phyloP scores from a whole-genome alignment of 2,113 vertebrate species.

The Neodon shergylaensis region DNA sequence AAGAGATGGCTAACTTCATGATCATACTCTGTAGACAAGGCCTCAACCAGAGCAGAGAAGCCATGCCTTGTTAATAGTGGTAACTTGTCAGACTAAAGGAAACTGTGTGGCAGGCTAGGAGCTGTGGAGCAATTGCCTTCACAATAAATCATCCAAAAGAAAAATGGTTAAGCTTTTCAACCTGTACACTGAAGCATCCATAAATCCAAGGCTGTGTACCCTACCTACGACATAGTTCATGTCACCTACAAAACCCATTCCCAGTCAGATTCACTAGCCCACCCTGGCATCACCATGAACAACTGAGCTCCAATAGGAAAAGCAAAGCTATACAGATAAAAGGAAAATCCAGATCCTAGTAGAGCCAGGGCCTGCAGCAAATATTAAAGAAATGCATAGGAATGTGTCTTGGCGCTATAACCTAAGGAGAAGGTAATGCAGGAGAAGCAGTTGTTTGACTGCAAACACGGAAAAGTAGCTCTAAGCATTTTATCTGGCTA shows the following conservation, averaged over 20 bases:
- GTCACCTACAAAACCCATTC: constrained; percentile 34
- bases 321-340: neutral
- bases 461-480: neutral
- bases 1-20: neutral
- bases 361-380: neutral
- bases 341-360: neutral
- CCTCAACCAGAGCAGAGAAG: neutral
- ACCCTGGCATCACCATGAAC: neutral
- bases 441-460: neutral
- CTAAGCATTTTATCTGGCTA: neutral
- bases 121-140: neutral
- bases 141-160: neutral
- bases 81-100: constrained; percentile 23
- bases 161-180: constrained; percentile 11
- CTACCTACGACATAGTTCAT: neutral
- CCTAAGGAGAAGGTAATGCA: neutral
- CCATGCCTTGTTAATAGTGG: neutral
- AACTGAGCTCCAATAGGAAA: neutral
- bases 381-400: neutral
- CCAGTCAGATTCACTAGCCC: neutral
- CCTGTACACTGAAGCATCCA: neutral
- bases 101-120: neutral
- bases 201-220: neutral
- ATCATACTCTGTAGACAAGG: neutral
- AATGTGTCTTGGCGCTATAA: neutral